Base-by-base conservation (phyloP, 2,888 invertebrate species). In the Amphipoea oculea region DNA sequence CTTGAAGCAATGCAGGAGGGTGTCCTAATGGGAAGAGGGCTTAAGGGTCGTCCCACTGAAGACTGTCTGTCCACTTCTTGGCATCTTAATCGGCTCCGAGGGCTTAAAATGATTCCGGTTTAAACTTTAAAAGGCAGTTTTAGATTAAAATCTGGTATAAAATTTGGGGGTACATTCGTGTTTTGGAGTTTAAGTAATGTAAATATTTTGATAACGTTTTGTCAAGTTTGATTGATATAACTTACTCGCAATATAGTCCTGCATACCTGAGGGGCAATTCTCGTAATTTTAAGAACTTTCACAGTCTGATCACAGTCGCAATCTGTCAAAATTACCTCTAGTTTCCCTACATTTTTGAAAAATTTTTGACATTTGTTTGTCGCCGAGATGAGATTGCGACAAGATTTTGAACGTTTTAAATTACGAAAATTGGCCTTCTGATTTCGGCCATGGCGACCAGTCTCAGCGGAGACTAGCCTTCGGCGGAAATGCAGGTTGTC, bases 1-100 rank as follows among this genome's bases (percentile, higher is more conserved):
- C 95, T 95, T 83, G 76, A 91, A 88, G 86, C 86, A 89, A 83
- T 92, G 90, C 92, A 92, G 92, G 93, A 92, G 94, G 91, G 89
- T 91, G 91, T 91, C 91, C 93, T 95, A 94, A 94, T 94, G 91
- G 93, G 92, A 91, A 90, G 90, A 89, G 90, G 86, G 85, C 88
- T 89, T 81, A 86, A 90, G 87, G 85, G 74, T 79, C 86, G 73
- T 63, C 88, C 86, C 77, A 63, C 81, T 81, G 87, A 89, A 89
- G 90, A 84, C 90, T 89, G 90, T 89, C 90, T 90, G 91, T 91
- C 92, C 92, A 91, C 92, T 93, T 89, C 84, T 90, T 86, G 84
- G 89, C 88, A 89, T 91, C 91, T 89, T 91, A 91, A 93, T 93
- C 92, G 91, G 88, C 84, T 89, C 86, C 73, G 73, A 83, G 83